phyloP scores from a whole-genome alignment of 2,888 invertebrate species.

The Shargacucullia verbasci region DNA sequence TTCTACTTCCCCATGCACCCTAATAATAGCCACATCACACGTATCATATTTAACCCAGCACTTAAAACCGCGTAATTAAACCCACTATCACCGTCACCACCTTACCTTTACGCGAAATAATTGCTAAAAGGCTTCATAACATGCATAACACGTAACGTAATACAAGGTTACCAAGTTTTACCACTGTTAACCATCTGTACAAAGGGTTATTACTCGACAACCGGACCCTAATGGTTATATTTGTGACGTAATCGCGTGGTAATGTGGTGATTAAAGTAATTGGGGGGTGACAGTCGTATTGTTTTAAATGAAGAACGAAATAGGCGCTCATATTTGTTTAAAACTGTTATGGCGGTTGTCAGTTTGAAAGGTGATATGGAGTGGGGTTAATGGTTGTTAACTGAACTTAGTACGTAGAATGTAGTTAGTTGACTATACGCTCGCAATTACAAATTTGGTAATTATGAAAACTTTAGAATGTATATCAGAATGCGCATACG shows the following conservation, averaged over 20 bases:
- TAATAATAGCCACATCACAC: slow-evolving; percentile 1
- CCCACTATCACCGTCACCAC: slow-evolving; percentile 3
- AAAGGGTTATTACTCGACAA: slow-evolving; percentile 47
- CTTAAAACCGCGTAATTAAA: slow-evolving; percentile 14
- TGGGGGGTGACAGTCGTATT: slow-evolving; percentile 41
- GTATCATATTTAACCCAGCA: slow-evolving; percentile 6
- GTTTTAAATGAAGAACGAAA: slow-evolving; percentile 46
- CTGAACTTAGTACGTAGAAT: too few species aligned
- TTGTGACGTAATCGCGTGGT: slow-evolving; percentile 46
- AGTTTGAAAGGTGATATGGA: slow-evolving; percentile 11
- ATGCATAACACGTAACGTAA: slow-evolving; percentile 37
- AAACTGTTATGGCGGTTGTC: slow-evolving; percentile 28
- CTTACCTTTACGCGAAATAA: slow-evolving; percentile 20
- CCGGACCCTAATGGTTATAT: slow-evolving; percentile 45
- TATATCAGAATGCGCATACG: too few species aligned
- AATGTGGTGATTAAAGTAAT: slow-evolving; percentile 50
- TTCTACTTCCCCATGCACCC: not conserved
- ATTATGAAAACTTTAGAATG: too few species aligned
- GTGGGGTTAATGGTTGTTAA: slow-evolving; percentile 6
- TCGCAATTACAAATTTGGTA: too few species aligned
- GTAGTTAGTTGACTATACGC: too few species aligned
- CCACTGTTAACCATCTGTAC: slow-evolving; percentile 20
- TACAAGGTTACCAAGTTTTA: not conserved
- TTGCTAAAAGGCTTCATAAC: slow-evolving; percentile 26
- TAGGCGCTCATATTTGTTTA: slow-evolving; percentile 37